Evolutionary conservation across 1,140 invertebrate species (phyloP).

Genomic region (Pinna nobilis): DNA sequence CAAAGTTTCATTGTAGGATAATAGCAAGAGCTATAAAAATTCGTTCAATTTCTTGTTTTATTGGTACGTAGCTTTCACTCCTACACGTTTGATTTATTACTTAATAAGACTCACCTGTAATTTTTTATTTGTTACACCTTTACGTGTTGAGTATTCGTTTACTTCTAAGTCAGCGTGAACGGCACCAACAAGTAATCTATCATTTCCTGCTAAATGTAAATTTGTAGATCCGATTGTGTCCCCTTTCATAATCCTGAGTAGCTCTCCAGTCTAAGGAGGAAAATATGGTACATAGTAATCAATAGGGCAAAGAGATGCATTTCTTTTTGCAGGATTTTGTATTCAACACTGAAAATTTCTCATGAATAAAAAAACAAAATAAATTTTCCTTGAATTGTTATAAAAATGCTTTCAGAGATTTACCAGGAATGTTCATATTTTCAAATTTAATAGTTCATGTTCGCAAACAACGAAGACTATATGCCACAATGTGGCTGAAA

Average conservation of each 20-base stretch:
- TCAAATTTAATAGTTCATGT: too few relatives aligned
- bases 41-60: background rate
- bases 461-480: too few relatives aligned
- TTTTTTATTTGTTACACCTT: slow-evolving; percentile 68
- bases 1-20: background rate
- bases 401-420: too few relatives aligned
- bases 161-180: slow-evolving; percentile 72
- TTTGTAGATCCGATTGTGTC: slow-evolving; percentile 71
- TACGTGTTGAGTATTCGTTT: slow-evolving; percentile 67
- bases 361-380: too few relatives aligned
- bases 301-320: too few relatives aligned
- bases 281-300: background rate
- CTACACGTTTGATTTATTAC: too few relatives aligned
- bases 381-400: too few relatives aligned
- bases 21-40: background rate
- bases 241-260: slow-evolving; percentile 73
- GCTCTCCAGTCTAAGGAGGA: slow-evolving; percentile 70
- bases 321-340: too few relatives aligned
- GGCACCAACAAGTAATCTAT: slow-evolving; percentile 70
- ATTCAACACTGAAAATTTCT: too few relatives aligned
- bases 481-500: too few relatives aligned
- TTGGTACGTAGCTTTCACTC: too few relatives aligned
- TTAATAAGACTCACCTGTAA: slow-evolving; percentile 66
- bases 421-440: too few relatives aligned
- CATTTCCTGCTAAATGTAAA: slow-evolving; percentile 71